Evolutionary conservation across 2,113 vertebrate genomes (phyloP).

Genomic region (Carollia perspicillata): DNA sequence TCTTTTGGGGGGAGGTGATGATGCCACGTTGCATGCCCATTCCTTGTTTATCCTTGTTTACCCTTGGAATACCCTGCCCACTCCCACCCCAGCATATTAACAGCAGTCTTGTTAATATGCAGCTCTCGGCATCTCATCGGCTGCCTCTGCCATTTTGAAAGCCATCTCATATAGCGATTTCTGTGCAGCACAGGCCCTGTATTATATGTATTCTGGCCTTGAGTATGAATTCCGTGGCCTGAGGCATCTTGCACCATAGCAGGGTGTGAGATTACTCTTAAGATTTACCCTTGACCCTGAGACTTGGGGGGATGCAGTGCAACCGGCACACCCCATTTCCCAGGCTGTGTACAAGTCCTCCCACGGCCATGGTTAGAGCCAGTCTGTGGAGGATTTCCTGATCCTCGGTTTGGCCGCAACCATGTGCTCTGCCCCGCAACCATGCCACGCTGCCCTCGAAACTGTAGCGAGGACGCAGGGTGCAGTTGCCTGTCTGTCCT

Average conservation of each 20-base stretch:
- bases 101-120: constrained; percentile 77
- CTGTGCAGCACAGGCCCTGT: background rate
- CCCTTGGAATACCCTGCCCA: constrained; percentile 55
- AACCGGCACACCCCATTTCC: background rate
- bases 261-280: background rate
- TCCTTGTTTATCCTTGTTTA: too few species aligned
- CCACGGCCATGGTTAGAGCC: background rate
- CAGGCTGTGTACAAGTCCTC: background rate
- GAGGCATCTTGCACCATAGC: constrained; percentile 1
- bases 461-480: background rate
- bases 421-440: constrained; percentile 20
- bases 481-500: background rate
- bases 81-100: constrained; percentile 73
- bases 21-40: constrained; percentile 32
- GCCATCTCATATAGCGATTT: constrained; percentile 52
- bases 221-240: background rate
- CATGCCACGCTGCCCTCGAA: background rate
- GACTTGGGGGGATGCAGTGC: background rate
- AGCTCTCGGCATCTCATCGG: constrained; percentile 71
- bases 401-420: background rate
- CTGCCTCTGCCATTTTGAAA: constrained; percentile 74
- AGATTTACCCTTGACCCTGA: background rate
- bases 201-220: background rate
- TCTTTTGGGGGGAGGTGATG: constrained; percentile 44
- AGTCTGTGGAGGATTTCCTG: background rate